Base-by-base conservation (phyloP, 2,888 invertebrate genomes). In the Leptinotarsa haldemani region DNA sequence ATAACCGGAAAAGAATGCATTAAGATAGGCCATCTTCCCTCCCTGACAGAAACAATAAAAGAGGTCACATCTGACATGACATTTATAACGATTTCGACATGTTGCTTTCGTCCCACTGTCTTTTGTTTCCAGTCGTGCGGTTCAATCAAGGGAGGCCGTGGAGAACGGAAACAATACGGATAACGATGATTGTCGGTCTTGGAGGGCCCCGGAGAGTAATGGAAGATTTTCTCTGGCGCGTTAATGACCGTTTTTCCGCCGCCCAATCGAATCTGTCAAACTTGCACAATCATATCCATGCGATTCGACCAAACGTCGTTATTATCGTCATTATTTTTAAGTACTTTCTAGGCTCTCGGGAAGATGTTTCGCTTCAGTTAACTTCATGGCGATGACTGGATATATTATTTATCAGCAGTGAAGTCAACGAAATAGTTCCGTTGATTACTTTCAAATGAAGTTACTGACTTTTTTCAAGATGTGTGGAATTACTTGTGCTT, bases 181-280 rank as follows among this genome's bases (percentile, higher is more conserved):
- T 86, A 87, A 87, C 86, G 87, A 87, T 87, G 86, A 87, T 87
- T 87, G 86, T 86, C 84, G 86, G 85, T 82, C 82, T 80, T 84
- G 82, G 84, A 86, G 86, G 79, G 82, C 84, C 79, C 85, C 83
- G 78, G 77, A 82, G 83, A 84, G 83, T 85, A 84, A 85, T 86
- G 86, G 86, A 85, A 85, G 85, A 84, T 86, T 86, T 86, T 86
- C 84, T 84, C 40, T 82, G 82, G 82, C 78, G 84, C 84, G 84
- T 84, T 86, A 86, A 86, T 86, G 86, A 86, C 83, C 84, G 83
- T 81, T 81, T 68, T 82, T 81, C 82, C 77, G 79, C 73, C 77
- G 76, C 79, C 81, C 80, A 80, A 83, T 85, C 84, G 81, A 84
- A 85, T 83, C 83, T 82, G 84, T 84, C 84, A 84, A 85, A 83